Percentiles rank a stretch among this genome's conserved stretches.
Evolutionary conservation across 2,888 invertebrate species (phyloP).

Genomic region (Chloromyia formosa): DNA sequence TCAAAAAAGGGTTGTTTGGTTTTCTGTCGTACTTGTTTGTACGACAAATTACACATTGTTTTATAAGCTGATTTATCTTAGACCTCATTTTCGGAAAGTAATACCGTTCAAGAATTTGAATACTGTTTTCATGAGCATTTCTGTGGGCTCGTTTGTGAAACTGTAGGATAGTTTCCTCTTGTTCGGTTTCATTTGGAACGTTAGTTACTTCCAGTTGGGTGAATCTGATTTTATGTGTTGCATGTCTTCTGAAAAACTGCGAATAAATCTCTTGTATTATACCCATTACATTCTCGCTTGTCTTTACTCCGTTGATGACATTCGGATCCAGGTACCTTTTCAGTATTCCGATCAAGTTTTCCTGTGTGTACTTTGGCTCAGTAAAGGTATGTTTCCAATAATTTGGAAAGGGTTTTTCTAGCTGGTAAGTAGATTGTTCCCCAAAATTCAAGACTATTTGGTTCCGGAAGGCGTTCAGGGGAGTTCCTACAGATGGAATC

Average conservation of each 20-base stretch:
- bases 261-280: slow-evolving; percentile 12
- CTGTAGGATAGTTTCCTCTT: not conserved
- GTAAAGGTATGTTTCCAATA: not conserved
- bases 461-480: slow-evolving; percentile 28
- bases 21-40: slow-evolving; percentile 38
- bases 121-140: slow-evolving; percentile 32
- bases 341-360: not conserved
- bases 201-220: not conserved
- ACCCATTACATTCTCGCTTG: slow-evolving; percentile 9
- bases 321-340: slow-evolving; percentile 26
- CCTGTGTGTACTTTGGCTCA: not conserved
- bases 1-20: slow-evolving; percentile 37
- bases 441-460: slow-evolving; percentile 21
- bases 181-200: not conserved
- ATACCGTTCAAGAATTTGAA: slow-evolving; percentile 34
- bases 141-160: slow-evolving; percentile 37
- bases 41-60: slow-evolving; percentile 19
- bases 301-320: slow-evolving; percentile 1
- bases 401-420: not conserved
- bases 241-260: not conserved
- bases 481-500: not conserved
- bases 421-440: not conserved
- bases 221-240: not conserved
- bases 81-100: slow-evolving; percentile 45
- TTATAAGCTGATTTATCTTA: slow-evolving; percentile 31